Evolutionary conservation across 2,797 vertebrate genomes (phyloP), one percentile per base, ranked within the genome.

Genomic region (Sebastes dallii): DNA sequence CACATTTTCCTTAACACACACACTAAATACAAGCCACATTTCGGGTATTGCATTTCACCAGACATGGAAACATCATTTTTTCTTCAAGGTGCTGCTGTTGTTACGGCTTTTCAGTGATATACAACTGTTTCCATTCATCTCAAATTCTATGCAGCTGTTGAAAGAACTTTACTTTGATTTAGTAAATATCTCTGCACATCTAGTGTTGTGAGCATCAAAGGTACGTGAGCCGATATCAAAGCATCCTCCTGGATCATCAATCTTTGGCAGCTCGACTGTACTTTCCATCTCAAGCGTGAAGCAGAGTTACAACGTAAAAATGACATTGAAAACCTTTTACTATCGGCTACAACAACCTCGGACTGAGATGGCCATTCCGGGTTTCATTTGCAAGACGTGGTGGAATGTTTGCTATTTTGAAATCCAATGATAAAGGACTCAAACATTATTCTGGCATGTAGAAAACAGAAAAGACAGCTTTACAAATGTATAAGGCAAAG

Each of bases 161-260:
- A 89, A 83, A 90, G 83, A 91, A 87, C 85, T 84, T 85, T 85
- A 80, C 85, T 93, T 93, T 91, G 90, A 94, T 94, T 94, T 94
- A 90, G 84, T 92, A 94, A 94, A 93, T 92, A 92, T 91, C 81
- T 91, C 77, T 74, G 84, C 86, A 87, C 80, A 83, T 92, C 89
- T 74, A 87, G 66, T 87, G 89, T 90, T 89, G 86, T 86, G 85
- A 86, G 84, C 93, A 92, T 94, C 91, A 95, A 95, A 94, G 91
- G 80, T 92, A 82, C 54, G 69, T 81, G 75, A 82, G 81, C 69
- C 91, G 86, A 93, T 93, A 93, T 94, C 92, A 92, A 94, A 94
- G 92, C 56, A 16, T 86, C 83, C 75, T 89, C 75, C 84, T 89
- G 90, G 88, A 91, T 91, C 78, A 75, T 88, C 87, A 81, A 69